A percentile compares a stretch with the other conserved stretches of the same genome.
These are phyloP conservation scores for Oscheius myriophilus DNA, from an alignment of 2,888 invertebrate species.

Conservation along the genomic window DNA sequence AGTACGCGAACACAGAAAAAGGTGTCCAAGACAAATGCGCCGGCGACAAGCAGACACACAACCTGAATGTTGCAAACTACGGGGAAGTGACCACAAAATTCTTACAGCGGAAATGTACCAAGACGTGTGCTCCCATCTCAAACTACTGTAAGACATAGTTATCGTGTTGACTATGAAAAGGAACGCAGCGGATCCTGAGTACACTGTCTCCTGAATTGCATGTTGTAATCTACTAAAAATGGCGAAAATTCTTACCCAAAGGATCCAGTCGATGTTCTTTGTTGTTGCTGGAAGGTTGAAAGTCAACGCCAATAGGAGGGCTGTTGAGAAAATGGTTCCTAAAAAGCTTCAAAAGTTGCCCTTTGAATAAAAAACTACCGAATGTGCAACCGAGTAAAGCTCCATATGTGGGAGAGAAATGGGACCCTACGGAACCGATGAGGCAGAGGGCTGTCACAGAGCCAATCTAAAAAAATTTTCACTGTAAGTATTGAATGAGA, in stretches of 20 bases:
- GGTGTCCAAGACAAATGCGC: slow-evolving; percentile 19
- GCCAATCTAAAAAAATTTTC: slow-evolving; percentile 34
- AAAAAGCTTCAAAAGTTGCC: slow-evolving; percentile 8
- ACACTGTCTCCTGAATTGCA: slow-evolving; percentile 37
- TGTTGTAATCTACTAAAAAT: background rate
- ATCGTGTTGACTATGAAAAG: slow-evolving; percentile 43
- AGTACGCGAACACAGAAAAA: slow-evolving; percentile 13
- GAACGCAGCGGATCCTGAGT: slow-evolving; percentile 36
- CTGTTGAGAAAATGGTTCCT: slow-evolving; percentile 34
- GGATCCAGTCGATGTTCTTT: slow-evolving; percentile 42
- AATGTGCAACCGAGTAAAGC: slow-evolving; percentile 34
- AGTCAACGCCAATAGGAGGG: slow-evolving; percentile 36
- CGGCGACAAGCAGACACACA: slow-evolving; percentile 15
- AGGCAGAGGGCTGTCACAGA: slow-evolving; percentile 31
- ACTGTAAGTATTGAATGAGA: no score
- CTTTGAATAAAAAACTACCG: slow-evolving; percentile 1
- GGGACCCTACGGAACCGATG: slow-evolving; percentile 43
- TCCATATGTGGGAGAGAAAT: slow-evolving; percentile 45
- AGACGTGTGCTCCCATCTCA: slow-evolving; percentile 41
- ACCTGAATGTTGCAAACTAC: slow-evolving; percentile 3
- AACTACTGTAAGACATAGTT: slow-evolving; percentile 48
- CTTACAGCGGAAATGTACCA: slow-evolving; percentile 42
- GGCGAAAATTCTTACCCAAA: slow-evolving; percentile 40
- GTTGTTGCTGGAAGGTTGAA: slow-evolving; percentile 42
- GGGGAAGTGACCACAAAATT: background rate